Percentiles rank a stretch among this genome's conserved stretches.
These are phyloP conservation scores for Dissostichus mawsoni DNA, from an alignment of 2,113 vertebrate species.

Conservation along the genomic window DNA sequence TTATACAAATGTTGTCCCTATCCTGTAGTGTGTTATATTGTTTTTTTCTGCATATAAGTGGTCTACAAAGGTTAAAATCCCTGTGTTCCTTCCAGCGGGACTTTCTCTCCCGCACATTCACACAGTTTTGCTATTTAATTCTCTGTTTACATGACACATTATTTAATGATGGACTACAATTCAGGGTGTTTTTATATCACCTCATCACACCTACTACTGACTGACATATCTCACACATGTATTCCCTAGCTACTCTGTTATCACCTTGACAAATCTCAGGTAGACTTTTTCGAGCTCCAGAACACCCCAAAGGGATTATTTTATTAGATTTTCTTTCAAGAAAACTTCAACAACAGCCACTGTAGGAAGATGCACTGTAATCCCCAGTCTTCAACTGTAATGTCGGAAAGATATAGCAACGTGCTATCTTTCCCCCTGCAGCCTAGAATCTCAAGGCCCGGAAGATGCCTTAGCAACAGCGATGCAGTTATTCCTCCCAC, in stretches of 20 bases:
- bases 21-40: neutral
- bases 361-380: constrained; percentile 11
- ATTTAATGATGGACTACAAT: no score
- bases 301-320: neutral
- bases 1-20: neutral
- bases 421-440: constrained; percentile 20
- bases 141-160: no score
- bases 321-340: neutral
- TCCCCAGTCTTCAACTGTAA: constrained; percentile 23
- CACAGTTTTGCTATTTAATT: no score
- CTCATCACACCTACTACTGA: no score
- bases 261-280: no score
- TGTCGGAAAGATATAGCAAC: constrained; percentile 28
- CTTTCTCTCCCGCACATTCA: no score
- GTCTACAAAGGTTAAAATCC: no score
- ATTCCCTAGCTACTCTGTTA: no score
- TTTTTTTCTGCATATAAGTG: no score
- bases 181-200: no score
- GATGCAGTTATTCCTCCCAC: constrained; percentile 42
- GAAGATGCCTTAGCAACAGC: constrained; percentile 20
- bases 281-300: neutral
- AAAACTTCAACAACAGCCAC: constrained; percentile 13
- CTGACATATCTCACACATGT: no score
- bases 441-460: constrained; percentile 19
- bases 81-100: no score